Evolutionary conservation across 2,113 vertebrate genomes (phyloP), one percentile per base, ranked within the genome.

Genomic region (Poecilia latipinna): DNA sequence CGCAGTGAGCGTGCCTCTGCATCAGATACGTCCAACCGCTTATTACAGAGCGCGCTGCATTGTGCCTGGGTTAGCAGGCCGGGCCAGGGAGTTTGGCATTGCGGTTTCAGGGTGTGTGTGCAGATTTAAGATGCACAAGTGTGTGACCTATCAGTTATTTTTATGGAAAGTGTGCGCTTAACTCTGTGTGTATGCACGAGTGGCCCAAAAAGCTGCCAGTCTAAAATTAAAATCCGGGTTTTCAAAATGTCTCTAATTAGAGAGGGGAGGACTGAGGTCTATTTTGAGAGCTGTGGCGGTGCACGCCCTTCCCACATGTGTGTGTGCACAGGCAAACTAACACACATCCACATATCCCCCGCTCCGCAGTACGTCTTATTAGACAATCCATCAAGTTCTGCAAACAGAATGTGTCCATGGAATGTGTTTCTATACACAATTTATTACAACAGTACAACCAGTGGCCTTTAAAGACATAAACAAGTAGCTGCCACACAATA

Each of bases 221-320:
- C 94, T 95, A 95, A 95, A 95, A 95, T 95, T 94, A 92, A 95
- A 94, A 94, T 93, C 75, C 82, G 89, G 92, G 91, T 95, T 95
- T 95, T 94, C 90, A 85, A 93, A 94, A 95, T 90, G 89, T 92
- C 93, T 94, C 92, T 95, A 95, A 95, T 95, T 95, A 95, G 90
- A 93, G 91, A 92, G 89, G 83, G 92, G 88, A 91, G 91, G 89
- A 92, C 81, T 78, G 79, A 80, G 75, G 72, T 77, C 93, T 95
- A 94, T 95, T 94, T 94, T 93, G 86, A 90, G 90, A 90, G 77
- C 88, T 91, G 93, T 62, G 92, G 94, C 91, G 78, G 82, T 88
- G 89, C 92, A 93, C 93, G 83, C 94, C 93, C 94, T 92, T 89
- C 80, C 89, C 88, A 88, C 82, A 88, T 90, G 76, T 79, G 78